Base-by-base conservation (phyloP, 2,797 vertebrate genomes). In the Sebastes cheni region DNA sequence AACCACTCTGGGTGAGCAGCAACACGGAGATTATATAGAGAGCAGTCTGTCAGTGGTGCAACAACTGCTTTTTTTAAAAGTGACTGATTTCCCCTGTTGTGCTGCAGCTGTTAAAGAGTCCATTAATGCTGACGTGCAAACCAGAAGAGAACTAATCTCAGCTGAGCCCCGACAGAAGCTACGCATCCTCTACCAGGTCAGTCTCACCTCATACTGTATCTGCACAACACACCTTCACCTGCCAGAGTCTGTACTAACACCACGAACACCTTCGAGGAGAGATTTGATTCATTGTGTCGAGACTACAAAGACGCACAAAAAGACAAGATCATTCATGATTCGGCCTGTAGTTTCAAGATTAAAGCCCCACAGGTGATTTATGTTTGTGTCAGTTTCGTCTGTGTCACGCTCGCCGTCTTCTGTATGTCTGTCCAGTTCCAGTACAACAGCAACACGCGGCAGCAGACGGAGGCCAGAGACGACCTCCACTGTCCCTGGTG, bases 401-500 rank as follows among this genome's bases (percentile, higher is more conserved):
- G 18, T 18, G 1, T 34, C 12, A 4, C 13, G 1, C 46, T 50
- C 30, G 4, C n/a, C 2, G 1, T 46, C 23, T 54, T 54, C 8
- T 50, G 5, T 62, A n/a, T 64, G 3, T 56, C 8, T 8, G 11
- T 72, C 11, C 89, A 98, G 98, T 99, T 99, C 75, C 96, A 98
- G 79, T 99, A 99, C 89, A 99, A 98, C 92, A 97, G 98, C 87
- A 99, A 99, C 92, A 98, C 97, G 0, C 95, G 97, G 83, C 98
- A 99, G 95, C 98, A 99, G 94, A 99, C 98, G 0, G 98, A 99
- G 95, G 98, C 98, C 74, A 93, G 98, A 36, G 98, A 99, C 2
- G 98, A 99, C 95, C 93, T 99, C 54, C 98, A 99, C 93, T 99
- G 98, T 81, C 98, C 98, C 1, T 99, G 98, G 98, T 99, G 98